phyloP scores from a whole-genome alignment of 2,797 vertebrate species.

The Pelochelys cantorii region DNA sequence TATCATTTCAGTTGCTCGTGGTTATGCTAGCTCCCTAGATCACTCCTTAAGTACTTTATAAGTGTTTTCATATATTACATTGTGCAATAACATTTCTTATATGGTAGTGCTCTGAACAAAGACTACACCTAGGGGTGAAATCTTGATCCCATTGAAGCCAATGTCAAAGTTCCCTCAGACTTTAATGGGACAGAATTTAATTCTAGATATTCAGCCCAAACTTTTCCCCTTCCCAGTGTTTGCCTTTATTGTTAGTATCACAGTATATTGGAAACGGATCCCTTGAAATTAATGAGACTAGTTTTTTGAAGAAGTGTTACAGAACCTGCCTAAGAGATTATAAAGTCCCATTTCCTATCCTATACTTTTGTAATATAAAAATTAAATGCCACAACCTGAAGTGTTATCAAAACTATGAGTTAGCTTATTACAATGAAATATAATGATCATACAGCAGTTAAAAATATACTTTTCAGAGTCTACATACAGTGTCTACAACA shows the following conservation, averaged over 20 bases:
- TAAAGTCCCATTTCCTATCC: background rate
- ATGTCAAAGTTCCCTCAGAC: background rate
- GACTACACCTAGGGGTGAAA: background rate
- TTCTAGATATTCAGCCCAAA: background rate
- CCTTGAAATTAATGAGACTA: background rate
- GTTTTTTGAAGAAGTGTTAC: background rate
- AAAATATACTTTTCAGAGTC: background rate
- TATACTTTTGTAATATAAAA: background rate
- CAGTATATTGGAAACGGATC: background rate
- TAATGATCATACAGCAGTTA: constrained; percentile 10
- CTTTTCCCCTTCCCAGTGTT: accelerated
- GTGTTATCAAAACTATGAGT: background rate
- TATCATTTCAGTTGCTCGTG: background rate
- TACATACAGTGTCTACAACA: background rate
- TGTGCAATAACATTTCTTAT: background rate
- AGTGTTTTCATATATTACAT: background rate
- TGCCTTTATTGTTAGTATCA: background rate
- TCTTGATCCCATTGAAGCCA: background rate
- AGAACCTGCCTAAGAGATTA: background rate
- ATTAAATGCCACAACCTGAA: background rate
- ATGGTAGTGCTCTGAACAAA: background rate
- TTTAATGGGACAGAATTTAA: background rate
- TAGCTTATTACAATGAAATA: background rate
- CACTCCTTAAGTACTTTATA: background rate
- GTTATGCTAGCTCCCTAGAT: background rate